Percentiles rank a stretch among this genome's conserved stretches.
Evolutionary conservation across 2,797 vertebrate species (phyloP).

Genomic region (Premnoplex brunnescens): DNA sequence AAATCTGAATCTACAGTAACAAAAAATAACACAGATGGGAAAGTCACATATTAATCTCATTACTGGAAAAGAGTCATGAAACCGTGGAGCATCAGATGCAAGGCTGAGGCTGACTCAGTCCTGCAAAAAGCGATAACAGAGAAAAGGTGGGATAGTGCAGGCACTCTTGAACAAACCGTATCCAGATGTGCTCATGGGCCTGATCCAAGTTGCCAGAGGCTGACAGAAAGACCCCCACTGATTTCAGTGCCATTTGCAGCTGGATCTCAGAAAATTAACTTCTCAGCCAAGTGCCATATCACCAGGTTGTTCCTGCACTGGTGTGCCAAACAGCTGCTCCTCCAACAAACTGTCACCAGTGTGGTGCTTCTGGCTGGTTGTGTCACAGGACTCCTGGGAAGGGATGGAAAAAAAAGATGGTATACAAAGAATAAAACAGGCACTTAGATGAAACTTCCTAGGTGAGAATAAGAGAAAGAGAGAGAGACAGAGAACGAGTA

Average conservation of each 20-base stretch:
- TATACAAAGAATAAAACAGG: neutral
- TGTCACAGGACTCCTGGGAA: neutral
- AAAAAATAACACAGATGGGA: slow-evolving; percentile 9
- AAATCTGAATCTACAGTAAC: neutral
- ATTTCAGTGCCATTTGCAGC: neutral
- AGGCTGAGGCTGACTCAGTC: neutral
- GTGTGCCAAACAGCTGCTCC: neutral
- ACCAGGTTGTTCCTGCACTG: neutral
- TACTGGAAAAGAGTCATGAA: neutral
- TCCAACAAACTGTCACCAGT: neutral
- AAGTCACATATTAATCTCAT: slow-evolving; percentile 8
- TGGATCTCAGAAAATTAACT: neutral
- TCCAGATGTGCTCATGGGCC: neutral
- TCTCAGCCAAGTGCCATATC: slow-evolving; percentile 28
- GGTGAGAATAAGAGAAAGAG: neutral
- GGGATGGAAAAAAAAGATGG: neutral
- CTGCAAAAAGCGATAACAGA: neutral
- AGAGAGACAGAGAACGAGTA: neutral
- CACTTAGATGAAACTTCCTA: neutral
- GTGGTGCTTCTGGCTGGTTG: neutral
- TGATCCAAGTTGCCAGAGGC: neutral
- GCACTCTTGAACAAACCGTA: neutral
- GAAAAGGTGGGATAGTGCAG: neutral
- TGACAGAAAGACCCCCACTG: neutral
- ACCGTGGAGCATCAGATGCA: neutral